These are phyloP conservation scores for Enteromius mattozi DNA, from an alignment of 2,797 vertebrate species.

Conservation along the genomic window DNA sequence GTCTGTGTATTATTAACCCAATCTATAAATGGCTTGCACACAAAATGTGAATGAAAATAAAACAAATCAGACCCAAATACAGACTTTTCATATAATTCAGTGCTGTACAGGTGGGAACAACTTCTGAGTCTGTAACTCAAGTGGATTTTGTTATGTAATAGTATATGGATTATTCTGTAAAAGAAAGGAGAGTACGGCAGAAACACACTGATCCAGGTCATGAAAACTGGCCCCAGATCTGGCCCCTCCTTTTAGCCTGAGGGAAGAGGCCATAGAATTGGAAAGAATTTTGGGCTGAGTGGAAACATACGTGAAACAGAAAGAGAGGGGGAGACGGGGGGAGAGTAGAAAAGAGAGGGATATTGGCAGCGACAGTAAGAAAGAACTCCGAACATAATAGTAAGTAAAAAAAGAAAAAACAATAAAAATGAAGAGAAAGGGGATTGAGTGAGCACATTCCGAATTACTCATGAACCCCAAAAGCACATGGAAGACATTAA, in stretches of 20 bases:
- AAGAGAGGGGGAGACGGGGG: constrained; percentile 28
- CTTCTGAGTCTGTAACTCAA: constrained; percentile 29
- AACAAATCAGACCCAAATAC: neutral
- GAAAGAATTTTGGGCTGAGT: constrained; percentile 50
- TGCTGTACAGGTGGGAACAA: constrained; percentile 11
- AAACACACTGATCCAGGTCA: constrained; percentile 35
- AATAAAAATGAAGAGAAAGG: constrained; percentile 12
- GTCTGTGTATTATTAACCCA: neutral
- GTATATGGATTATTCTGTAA: constrained; percentile 30
- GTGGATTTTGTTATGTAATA: constrained; percentile 24
- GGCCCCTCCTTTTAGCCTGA: constrained; percentile 41
- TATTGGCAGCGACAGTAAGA: neutral
- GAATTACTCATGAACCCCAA: constrained; percentile 46
- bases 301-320: constrained; percentile 46
- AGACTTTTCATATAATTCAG: neutral
- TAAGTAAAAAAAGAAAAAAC: neutral
- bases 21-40: constrained; percentile 2
- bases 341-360: constrained; percentile 49
- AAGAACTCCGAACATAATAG: constrained; percentile 23
- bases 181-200: constrained; percentile 31
- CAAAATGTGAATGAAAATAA: neutral
- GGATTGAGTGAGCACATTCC: constrained; percentile 21
- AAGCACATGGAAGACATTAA: constrained; percentile 54
- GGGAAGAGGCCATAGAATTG: constrained; percentile 40
- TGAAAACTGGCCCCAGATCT: constrained; percentile 42